These are phyloP conservation scores for Lucinisca nassula DNA, from an alignment of 2,888 invertebrate genomes.

Conservation along the genomic window DNA sequence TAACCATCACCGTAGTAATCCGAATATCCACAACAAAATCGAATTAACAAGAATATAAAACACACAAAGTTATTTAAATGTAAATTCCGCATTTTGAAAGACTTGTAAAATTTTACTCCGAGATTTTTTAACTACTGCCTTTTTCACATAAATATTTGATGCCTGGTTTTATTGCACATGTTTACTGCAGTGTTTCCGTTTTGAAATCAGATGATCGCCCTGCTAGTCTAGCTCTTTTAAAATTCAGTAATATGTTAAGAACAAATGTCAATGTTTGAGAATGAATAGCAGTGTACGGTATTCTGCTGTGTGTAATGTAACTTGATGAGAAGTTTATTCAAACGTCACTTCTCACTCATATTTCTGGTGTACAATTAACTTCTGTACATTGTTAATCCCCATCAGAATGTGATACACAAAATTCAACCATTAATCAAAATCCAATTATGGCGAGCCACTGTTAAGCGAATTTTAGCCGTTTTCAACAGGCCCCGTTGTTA, in stretches of 20 bases:
- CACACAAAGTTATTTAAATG: slow-evolving; percentile 4
- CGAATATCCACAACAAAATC: neutral
- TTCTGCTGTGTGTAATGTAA: neutral
- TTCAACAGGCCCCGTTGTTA: neutral
- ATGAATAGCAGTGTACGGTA: neutral
- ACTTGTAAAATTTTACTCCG: neutral
- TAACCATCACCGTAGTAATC: slow-evolving; percentile 67
- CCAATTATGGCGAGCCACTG: too few species aligned
- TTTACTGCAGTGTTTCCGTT: neutral
- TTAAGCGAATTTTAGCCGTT: too few species aligned
- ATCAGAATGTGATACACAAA: neutral
- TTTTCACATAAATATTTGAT: neutral
- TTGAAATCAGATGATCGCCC: neutral
- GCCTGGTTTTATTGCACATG: neutral
- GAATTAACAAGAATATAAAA: slow-evolving; percentile 10
- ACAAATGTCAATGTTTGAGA: slow-evolving; percentile 8
- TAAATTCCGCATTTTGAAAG: slow-evolving; percentile 7
- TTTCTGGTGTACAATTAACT: neutral
- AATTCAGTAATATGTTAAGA: neutral
- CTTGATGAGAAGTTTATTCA: neutral
- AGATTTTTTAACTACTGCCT: neutral
- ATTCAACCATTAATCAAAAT: neutral
- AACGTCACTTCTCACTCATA: neutral
- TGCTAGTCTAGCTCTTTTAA: neutral
- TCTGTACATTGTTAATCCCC: neutral